These are phyloP conservation scores for Eristalis arbustorum DNA, from an alignment of 2,888 invertebrate species.

Conservation along the genomic window DNA sequence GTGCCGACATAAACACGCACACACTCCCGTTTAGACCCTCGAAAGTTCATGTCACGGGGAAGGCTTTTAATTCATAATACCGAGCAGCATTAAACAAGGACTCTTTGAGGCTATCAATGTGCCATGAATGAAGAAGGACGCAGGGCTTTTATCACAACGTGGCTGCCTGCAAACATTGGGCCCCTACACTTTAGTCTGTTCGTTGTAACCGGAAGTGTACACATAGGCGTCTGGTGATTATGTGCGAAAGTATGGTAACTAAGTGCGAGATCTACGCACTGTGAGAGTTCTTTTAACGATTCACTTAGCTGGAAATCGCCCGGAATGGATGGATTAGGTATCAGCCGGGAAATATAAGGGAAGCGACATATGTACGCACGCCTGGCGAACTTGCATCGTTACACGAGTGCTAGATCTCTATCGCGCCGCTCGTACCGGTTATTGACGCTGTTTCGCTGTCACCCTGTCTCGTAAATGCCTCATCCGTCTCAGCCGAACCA, in stretches of 20 bases:
- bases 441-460: too few relatives aligned
- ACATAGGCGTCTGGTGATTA: not conserved
- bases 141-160: not conserved
- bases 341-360: too few relatives aligned
- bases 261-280: not conserved
- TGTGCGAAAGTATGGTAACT: not conserved
- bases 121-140: not conserved
- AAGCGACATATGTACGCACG: not conserved
- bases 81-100: not conserved
- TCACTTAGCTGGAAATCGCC: not conserved
- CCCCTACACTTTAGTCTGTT: not conserved
- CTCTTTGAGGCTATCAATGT: not conserved
- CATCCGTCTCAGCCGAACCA: not conserved
- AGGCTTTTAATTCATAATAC: not conserved
- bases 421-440: too few relatives aligned
- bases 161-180: not conserved
- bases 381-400: too few relatives aligned
- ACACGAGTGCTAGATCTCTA: too few relatives aligned
- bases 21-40: not conserved
- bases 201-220: not conserved
- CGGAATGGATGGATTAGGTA: not conserved
- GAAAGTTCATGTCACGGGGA: not conserved
- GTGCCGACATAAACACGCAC: not conserved
- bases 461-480: too few relatives aligned
- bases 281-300: not conserved